Evolutionary conservation across 2,113 vertebrate genomes (phyloP).

Genomic region (Galemys pyrenaicus): DNA sequence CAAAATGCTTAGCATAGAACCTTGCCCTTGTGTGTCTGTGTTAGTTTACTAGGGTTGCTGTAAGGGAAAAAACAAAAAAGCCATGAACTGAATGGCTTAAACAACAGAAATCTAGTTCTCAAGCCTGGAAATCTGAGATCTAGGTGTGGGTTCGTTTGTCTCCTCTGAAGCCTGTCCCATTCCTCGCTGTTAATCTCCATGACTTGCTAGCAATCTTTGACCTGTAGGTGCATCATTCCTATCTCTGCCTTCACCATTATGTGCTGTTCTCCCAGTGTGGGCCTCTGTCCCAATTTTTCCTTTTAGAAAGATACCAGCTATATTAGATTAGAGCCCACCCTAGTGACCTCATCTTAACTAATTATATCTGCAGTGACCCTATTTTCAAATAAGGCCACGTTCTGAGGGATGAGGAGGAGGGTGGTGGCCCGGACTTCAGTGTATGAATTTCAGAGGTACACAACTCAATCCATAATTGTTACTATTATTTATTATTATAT

Average conservation of each 20-base stretch:
- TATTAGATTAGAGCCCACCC: neutral
- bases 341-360: neutral
- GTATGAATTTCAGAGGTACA: neutral
- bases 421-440: neutral
- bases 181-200: neutral
- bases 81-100: neutral
- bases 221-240: neutral
- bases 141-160: neutral
- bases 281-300: neutral
- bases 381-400: slow-evolving; percentile 31
- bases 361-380: neutral
- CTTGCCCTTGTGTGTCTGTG: accelerated
- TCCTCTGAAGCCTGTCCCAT: neutral
- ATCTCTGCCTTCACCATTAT: neutral
- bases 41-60: neutral
- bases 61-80: neutral
- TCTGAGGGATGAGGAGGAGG: neutral
- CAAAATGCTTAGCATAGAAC: neutral
- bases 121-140: neutral
- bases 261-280: neutral
- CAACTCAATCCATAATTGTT: neutral
- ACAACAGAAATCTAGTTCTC: neutral
- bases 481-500: neutral
- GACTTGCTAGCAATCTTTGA: neutral
- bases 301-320: neutral